Evolutionary conservation across 2,113 vertebrate species (phyloP), one percentile per base, ranked within the genome.

Genomic region (Condylura cristata): DNA sequence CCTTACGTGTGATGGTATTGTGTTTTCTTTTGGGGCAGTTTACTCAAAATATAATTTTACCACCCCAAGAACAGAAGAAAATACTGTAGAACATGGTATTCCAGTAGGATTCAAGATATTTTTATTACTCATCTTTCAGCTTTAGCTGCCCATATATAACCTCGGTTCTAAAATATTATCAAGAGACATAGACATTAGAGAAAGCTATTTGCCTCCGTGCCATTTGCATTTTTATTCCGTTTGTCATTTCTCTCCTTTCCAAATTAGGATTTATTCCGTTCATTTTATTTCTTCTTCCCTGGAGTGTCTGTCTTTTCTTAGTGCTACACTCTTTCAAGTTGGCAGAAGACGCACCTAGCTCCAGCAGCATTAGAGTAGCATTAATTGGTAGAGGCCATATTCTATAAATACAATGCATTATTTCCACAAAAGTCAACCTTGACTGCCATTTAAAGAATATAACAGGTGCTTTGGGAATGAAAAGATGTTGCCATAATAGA

Each of bases 91-190:
- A 70, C 48, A n/a, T 83, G 86, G 71, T 79, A 93, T 86, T 95
- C 76, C 72, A 82, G 89, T 65, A 65, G 81, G 56, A 96, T 48
- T 95, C 61, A 65, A 91, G 83, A 72, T 79, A 83, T 80, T 95
- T 94, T 82, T 82, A 79, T 95, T 89, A 85, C n/a, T 94, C 71
- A 76, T 96, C 86, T 87, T 93, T 91, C 61, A 90, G 85, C 56
- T 56, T 63, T 94, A 63, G 37, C 39, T 95, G 66, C 78, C 83
- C 63, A 84, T 79, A 58, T 76, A 60, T 80, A 95, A 93, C 74
- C 44, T 81, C 13, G 8, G 60, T 41, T 74, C 89, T 70, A 66
- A 92, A 96, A 90, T 68, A 85, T 63, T 93, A 68, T 93, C 86
- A 85, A 24, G 72, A 95, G 81, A 85, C 78, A 24, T 10, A 86